Percentiles rank a stretch among this genome's conserved stretches.
Evolutionary conservation across 2,113 vertebrate species (phyloP).

Genomic region (Pteruthius melanotis): DNA sequence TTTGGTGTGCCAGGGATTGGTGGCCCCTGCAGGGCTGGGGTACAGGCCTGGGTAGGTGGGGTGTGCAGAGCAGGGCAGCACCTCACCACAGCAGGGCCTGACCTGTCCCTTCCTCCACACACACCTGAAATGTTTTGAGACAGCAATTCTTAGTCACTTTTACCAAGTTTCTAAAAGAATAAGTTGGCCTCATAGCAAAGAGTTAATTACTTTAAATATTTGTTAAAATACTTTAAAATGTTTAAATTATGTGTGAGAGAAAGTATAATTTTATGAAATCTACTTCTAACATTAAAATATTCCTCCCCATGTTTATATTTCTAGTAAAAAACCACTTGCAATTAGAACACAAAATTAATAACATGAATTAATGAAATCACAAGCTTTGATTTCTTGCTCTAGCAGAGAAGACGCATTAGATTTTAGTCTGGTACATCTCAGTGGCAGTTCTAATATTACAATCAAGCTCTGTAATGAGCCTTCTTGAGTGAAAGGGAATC

Average conservation of each 20-base stretch:
- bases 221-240: not conserved
- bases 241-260: not conserved
- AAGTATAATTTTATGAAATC: not conserved
- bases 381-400: conserved; percentile 15
- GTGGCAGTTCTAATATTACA: conserved; percentile 31
- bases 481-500: conserved; percentile 13
- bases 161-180: not conserved
- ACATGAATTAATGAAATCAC: not conserved
- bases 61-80: accelerated
- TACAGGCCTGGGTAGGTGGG: too few relatives aligned
- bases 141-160: not conserved
- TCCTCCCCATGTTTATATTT: not conserved
- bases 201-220: not conserved
- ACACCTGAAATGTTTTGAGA: not conserved
- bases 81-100: not conserved
- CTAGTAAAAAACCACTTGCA: not conserved
- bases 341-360: not conserved
- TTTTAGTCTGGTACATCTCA: conserved; percentile 10
- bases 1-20: accelerated
- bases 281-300: not conserved
- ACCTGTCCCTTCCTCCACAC: accelerated
- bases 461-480: conserved; percentile 32
- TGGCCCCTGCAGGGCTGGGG: not conserved
- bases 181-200: not conserved
- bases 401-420: conserved; percentile 11